phyloP scores from a whole-genome alignment of 2,797 vertebrate genomes.

The Spinibarbus caldwelli region DNA sequence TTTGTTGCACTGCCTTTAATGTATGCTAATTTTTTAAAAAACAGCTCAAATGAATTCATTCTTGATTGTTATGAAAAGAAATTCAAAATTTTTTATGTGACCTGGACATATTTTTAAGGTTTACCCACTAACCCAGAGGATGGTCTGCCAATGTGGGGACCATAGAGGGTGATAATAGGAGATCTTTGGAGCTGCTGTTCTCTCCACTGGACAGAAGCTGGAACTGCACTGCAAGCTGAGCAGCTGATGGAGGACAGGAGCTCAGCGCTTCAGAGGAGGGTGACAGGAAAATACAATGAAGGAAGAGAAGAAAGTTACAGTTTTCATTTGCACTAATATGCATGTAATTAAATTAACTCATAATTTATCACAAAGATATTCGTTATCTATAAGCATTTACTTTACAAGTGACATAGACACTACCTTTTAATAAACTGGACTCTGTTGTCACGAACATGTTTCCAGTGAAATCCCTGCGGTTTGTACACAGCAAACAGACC shows the following conservation, averaged over 20 bases:
- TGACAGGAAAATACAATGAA: neutral
- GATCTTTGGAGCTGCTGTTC: constrained; percentile 58
- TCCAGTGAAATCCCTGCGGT: constrained; percentile 85
- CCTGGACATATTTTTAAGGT: neutral
- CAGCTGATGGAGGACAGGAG: constrained; percentile 59
- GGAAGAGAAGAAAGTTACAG: neutral
- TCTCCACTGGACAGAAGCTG: constrained; percentile 62
- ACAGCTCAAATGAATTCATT: neutral
- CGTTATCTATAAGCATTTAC: neutral
- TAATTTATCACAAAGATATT: neutral
- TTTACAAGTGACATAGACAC: neutral
- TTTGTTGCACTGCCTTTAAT: neutral
- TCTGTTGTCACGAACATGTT: constrained; percentile 81
- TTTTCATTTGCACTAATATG: neutral
- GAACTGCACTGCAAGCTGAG: constrained; percentile 77
- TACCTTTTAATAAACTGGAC: constrained; percentile 86
- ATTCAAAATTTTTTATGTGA: neutral
- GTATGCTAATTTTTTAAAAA: neutral
- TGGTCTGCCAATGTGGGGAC: constrained; percentile 84
- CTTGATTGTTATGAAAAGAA: neutral
- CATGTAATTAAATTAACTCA: neutral
- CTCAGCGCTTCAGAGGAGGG: constrained; percentile 80
- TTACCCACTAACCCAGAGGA: constrained; percentile 80
- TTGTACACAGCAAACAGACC: constrained; percentile 92
- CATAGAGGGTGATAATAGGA: constrained; percentile 72